phyloP scores from a whole-genome alignment of 2,888 invertebrate genomes.

The Diarsia dahlii region DNA sequence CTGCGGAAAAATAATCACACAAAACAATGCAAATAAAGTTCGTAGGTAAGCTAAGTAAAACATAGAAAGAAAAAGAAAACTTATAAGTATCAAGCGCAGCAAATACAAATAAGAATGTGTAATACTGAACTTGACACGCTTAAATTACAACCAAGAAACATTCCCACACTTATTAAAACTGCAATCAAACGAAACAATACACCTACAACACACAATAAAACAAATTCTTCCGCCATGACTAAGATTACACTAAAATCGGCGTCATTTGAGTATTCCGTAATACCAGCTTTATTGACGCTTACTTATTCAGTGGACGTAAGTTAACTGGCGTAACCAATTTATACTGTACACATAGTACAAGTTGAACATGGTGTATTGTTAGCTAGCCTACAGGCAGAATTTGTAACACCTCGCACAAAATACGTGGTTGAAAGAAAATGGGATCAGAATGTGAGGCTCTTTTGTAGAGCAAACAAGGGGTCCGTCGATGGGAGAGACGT shows the following conservation, averaged over 20 bases:
- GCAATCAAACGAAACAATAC: conserved; percentile 61
- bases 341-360: conserved; percentile 74
- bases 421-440: conserved; percentile 72
- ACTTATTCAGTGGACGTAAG: conserved; percentile 77
- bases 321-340: conserved; percentile 79
- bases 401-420: conserved; percentile 82
- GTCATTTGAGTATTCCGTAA: conserved; percentile 68
- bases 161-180: conserved; percentile 62
- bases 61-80: background rate
- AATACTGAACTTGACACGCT: conserved; percentile 58
- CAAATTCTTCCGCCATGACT: conserved; percentile 70
- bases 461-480: conserved; percentile 40
- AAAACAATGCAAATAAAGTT: background rate
- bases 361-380: conserved; percentile 77
- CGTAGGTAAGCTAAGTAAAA: background rate
- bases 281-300: conserved; percentile 72
- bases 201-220: conserved; percentile 56
- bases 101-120: conserved; percentile 15
- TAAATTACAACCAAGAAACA: conserved; percentile 35
- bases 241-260: conserved; percentile 72
- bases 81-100: background rate
- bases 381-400: conserved; percentile 77
- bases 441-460: conserved; percentile 28
- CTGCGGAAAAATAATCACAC: background rate
- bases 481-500: background rate